These are phyloP conservation scores for Tolypeutes matacus DNA, from an alignment of 2,797 vertebrate species.

Conservation along the genomic window DNA sequence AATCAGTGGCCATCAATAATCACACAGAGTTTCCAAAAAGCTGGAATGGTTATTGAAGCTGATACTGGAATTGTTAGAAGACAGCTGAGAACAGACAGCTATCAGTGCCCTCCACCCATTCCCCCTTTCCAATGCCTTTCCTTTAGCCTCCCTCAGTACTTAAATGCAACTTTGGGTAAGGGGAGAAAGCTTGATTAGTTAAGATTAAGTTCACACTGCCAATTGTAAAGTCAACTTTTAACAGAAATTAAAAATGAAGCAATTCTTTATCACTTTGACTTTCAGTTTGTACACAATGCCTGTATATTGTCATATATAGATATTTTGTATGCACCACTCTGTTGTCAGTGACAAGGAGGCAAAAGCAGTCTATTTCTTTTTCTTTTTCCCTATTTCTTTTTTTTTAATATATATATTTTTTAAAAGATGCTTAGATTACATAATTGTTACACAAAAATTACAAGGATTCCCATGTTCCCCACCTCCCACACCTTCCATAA, in stretches of 20 bases:
- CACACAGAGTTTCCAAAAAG: background rate
- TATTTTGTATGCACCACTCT: background rate
- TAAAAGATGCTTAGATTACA: too few species aligned
- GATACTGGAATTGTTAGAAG: background rate
- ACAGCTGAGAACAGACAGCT: background rate
- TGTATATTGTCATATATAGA: background rate
- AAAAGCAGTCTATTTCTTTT: too few species aligned
- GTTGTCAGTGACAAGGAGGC: background rate
- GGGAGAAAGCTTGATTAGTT: background rate
- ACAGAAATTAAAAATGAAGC: slow-evolving; percentile 31
- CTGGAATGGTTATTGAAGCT: background rate
- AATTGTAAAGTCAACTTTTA: background rate
- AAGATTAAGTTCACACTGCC: background rate
- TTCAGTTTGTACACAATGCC: background rate
- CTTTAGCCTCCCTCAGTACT: background rate
- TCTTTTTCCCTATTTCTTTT: too few species aligned
- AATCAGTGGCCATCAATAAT: background rate
- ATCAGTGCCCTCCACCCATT: rapidly evolving
- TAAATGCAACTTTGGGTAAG: background rate
- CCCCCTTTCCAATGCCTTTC: background rate
- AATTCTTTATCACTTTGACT: slow-evolving; percentile 13
- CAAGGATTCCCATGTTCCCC: too few species aligned
- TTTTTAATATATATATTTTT: too few species aligned
- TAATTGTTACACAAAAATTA: too few species aligned
- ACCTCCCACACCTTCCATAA: too few species aligned